These are phyloP conservation scores for Ormia ochracea DNA, from an alignment of 2,888 invertebrate species.

Conservation along the genomic window DNA sequence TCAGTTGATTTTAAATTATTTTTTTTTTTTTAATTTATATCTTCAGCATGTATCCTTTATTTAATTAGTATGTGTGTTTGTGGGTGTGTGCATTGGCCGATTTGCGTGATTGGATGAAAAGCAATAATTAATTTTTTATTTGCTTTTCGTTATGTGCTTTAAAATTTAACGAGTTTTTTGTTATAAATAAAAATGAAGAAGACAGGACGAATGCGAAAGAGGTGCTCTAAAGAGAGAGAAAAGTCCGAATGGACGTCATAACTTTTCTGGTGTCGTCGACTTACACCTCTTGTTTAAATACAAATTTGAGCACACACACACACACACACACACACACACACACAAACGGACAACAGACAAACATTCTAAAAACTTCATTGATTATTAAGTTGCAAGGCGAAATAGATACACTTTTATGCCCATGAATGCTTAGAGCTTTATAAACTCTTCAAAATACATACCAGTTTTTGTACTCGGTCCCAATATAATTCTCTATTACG, in stretches of 20 bases:
- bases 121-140: neutral
- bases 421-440: neutral
- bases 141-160: neutral
- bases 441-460: neutral
- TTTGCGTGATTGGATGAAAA: neutral
- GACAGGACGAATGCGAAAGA: neutral
- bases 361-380: constrained; percentile 12
- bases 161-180: neutral
- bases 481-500: neutral
- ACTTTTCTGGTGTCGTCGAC: constrained; percentile 3
- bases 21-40: neutral
- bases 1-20: neutral
- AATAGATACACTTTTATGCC: neutral
- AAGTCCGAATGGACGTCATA: constrained; percentile 52
- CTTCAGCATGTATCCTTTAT: neutral
- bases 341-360: neutral
- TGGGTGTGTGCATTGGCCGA: too few relatives aligned
- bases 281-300: constrained; percentile 16
- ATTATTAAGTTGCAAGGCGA: neutral
- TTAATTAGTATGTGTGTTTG: neutral
- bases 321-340: neutral
- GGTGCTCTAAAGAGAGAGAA: constrained; percentile 6
- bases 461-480: too few relatives aligned
- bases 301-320: neutral
- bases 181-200: neutral